Percentiles rank a stretch among this genome's conserved stretches.
Evolutionary conservation across 2,888 invertebrate genomes (phyloP).

Genomic region (Daptonema setosum): DNA sequence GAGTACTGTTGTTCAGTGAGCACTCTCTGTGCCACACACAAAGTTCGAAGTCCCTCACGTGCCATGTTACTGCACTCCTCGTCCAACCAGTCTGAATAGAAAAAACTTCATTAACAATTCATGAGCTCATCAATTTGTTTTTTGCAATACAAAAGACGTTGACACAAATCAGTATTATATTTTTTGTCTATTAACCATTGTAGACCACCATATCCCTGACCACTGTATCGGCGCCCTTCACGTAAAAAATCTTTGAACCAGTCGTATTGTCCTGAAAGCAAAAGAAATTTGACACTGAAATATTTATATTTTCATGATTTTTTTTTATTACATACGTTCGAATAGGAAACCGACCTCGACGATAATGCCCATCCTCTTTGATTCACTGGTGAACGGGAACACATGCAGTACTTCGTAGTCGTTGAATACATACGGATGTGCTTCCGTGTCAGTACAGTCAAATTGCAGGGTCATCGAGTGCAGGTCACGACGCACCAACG

Average conservation of each 20-base stretch:
- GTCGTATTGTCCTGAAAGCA: conserved; percentile 41
- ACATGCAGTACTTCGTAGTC: conserved; percentile 40
- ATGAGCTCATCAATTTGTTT: too few relatives aligned
- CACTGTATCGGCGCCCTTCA: conserved; percentile 88
- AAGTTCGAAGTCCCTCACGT: conserved; percentile 42
- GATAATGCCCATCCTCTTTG: conserved; percentile 51
- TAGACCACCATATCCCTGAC: conserved; percentile 66
- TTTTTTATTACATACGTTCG: background rate
- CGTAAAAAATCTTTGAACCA: conserved; percentile 73
- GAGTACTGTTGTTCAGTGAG: conserved; percentile 43
- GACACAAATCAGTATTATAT: too few relatives aligned
- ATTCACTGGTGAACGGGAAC: conserved; percentile 50
- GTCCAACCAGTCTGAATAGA: conserved; percentile 77
- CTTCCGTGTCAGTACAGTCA: too few relatives aligned
- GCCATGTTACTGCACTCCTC: conserved; percentile 81
- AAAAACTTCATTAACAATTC: too few relatives aligned
- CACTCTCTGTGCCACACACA: conserved; percentile 46
- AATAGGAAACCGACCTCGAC: conserved; percentile 33
- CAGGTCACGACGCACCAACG: conserved; percentile 37
- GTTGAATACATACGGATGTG: too few relatives aligned
- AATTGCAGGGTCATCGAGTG: conserved; percentile 35
- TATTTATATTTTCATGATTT: too few relatives aligned
- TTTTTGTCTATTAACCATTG: too few relatives aligned
- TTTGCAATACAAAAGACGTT: too few relatives aligned
- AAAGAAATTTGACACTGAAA: conserved; percentile 9